Conservation (phyloP, 2,797 vertebrate genomes). For the Scleropages formosus region DNA sequence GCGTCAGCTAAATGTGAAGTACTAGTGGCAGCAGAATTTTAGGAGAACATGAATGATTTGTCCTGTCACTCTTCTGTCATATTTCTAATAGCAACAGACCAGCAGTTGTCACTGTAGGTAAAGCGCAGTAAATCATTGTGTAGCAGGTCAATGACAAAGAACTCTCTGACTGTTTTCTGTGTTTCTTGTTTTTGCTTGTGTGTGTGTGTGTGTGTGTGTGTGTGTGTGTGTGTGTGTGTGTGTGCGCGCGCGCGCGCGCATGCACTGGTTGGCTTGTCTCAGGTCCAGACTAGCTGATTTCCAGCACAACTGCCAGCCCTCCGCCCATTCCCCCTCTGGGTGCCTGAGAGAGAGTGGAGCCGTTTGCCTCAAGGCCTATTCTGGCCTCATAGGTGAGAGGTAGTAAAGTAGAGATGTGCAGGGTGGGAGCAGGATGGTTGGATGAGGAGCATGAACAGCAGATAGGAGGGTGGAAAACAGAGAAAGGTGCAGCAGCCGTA, state of each 20-base stretch:
- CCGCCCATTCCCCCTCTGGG: slow-evolving; percentile 51
- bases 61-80: background rate
- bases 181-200: background rate
- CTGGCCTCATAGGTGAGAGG: slow-evolving; percentile 73
- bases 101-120: background rate
- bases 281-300: slow-evolving; percentile 75
- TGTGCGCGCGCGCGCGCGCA: background rate
- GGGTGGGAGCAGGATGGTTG: background rate
- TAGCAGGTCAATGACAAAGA: background rate
- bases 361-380: slow-evolving; percentile 70
- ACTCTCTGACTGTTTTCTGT: background rate
- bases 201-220: background rate
- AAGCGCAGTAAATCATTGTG: background rate
- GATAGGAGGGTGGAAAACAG: background rate
- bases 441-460: background rate
- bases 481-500: slow-evolving; percentile 8
- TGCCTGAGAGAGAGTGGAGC: slow-evolving; percentile 53
- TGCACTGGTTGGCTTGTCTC: slow-evolving; percentile 37
- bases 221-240: background rate
- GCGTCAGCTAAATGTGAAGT: no score
- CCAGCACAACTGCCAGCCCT: slow-evolving; percentile 68
- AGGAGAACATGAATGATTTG: no score
- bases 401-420: background rate
- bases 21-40: no score
- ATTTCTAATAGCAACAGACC: background rate